phyloP scores from a whole-genome alignment of 2,113 vertebrate species.

The Stigmatopora nigra region DNA sequence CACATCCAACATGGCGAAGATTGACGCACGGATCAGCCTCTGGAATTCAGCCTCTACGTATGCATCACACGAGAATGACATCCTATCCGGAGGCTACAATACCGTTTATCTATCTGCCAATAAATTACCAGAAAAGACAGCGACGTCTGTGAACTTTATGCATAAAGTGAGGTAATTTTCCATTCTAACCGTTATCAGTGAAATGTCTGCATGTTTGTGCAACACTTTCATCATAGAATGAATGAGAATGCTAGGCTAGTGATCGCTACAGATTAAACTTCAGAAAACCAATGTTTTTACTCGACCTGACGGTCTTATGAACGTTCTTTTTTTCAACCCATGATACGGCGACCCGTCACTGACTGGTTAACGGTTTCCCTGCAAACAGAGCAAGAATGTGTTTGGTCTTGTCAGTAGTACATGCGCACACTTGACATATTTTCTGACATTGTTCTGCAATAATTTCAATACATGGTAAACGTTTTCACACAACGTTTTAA shows the following conservation, averaged over 20 bases:
- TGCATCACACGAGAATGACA: background rate
- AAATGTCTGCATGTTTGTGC: background rate
- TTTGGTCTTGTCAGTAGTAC: background rate
- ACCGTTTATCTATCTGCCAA: background rate
- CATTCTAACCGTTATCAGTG: background rate
- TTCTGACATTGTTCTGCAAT: background rate
- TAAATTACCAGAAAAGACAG: background rate
- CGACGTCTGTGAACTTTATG: background rate
- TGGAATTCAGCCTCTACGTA: background rate
- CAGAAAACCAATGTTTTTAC: background rate
- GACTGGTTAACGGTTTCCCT: background rate
- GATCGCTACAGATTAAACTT: slow-evolving; percentile 7
- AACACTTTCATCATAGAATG: background rate
- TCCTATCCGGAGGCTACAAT: background rate
- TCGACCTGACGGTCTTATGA: background rate
- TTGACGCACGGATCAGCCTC: background rate
- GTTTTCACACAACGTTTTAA: background rate
- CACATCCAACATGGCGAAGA: background rate
- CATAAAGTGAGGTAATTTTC: slow-evolving; percentile 25
- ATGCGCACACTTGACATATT: background rate
- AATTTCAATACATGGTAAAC: background rate
- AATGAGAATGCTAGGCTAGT: slow-evolving; percentile 9
- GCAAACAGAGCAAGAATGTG: background rate
- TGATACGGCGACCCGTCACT: background rate
- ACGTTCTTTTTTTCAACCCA: background rate